Conservation (phyloP, 2,113 vertebrate genomes). For the Rhinopithecus roxellana region DNA sequence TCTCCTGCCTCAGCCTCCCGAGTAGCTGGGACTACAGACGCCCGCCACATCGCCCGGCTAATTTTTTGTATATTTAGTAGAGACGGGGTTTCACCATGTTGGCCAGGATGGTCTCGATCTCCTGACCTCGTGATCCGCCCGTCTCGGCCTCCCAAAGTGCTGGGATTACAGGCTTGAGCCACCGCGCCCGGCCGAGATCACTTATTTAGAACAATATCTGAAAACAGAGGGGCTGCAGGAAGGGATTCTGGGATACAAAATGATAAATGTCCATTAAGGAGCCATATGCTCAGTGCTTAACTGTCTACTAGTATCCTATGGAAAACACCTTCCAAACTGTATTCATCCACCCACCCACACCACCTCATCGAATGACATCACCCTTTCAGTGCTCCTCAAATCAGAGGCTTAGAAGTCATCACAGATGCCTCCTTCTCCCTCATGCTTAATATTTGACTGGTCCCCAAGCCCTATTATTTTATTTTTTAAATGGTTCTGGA, state of each 20-base stretch:
- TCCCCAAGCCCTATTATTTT: neutral
- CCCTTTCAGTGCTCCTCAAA: neutral
- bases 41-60: too few species aligned
- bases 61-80: too few species aligned
- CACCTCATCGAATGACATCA: neutral
- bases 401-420: neutral
- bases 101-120: too few species aligned
- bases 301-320: neutral
- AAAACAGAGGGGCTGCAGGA: neutral
- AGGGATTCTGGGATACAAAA: neutral
- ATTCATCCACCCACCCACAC: fast-evolving
- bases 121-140: too few species aligned
- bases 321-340: neutral
- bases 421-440: neutral
- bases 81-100: too few species aligned
- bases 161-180: too few species aligned
- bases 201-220: neutral
- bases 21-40: too few species aligned
- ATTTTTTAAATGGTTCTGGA: neutral
- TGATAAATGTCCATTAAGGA: neutral
- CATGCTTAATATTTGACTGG: neutral
- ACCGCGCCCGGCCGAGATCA: neutral
- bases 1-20: too few species aligned
- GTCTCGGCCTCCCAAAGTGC: too few species aligned
- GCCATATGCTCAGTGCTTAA: neutral